These are phyloP conservation scores for Dendrocincla fuliginosa DNA, from an alignment of 2,797 vertebrate species.

Conservation along the genomic window DNA sequence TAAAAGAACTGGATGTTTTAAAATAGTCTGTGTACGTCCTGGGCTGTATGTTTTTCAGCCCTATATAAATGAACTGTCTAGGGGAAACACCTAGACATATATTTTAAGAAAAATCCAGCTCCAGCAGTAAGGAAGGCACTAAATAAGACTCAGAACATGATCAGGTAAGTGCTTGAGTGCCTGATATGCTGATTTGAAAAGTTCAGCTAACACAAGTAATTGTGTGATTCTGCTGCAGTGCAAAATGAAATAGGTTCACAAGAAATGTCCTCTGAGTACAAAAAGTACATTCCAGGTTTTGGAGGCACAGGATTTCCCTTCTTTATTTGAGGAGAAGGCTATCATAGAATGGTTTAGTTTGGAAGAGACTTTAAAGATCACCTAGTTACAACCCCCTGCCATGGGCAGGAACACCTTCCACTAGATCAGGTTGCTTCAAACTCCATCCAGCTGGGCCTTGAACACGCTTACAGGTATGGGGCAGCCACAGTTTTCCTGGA, in stretches of 20 bases:
- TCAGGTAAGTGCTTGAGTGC: background rate
- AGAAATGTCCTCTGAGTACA: background rate
- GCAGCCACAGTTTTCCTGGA: background rate
- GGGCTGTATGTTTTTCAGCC: background rate
- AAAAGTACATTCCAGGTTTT: background rate
- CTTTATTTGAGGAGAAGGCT: background rate
- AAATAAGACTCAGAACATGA: background rate
- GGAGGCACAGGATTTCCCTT: background rate
- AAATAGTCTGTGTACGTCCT: background rate
- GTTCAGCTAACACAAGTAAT: background rate
- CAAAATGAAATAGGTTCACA: background rate
- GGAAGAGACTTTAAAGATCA: background rate
- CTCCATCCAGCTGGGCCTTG: background rate
- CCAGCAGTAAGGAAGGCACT: background rate
- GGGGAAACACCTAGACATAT: background rate
- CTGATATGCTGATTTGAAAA: background rate
- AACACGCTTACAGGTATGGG: background rate
- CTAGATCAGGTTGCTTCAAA: background rate
- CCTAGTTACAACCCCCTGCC: fast-evolving
- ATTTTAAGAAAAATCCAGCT: background rate
- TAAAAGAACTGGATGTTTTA: background rate
- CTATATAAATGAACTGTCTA: background rate
- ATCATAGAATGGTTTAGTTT: background rate
- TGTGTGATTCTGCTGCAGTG: background rate
- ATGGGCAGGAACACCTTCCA: background rate